These are phyloP conservation scores for Varroa destructor DNA, from an alignment of 1,140 invertebrate species.

Conservation along the genomic window DNA sequence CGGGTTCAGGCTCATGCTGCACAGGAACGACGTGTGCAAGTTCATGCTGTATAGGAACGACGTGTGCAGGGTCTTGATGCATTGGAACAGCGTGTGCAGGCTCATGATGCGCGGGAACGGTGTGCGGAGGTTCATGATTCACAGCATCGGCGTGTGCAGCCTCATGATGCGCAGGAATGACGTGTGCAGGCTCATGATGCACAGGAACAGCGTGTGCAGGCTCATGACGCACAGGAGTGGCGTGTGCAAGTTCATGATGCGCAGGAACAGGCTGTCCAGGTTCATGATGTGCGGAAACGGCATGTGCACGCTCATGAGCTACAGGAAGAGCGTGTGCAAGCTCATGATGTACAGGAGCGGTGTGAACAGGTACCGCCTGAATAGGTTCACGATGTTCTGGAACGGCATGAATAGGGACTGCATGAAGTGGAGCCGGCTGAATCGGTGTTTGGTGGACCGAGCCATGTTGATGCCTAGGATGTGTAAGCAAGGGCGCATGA, in stretches of 20 bases:
- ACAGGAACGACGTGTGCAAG: not conserved
- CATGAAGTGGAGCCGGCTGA: too few relatives aligned
- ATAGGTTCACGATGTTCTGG: too few relatives aligned
- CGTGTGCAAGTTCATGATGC: not conserved
- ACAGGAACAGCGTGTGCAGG: not conserved
- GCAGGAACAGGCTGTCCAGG: not conserved
- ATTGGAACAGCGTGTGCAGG: not conserved
- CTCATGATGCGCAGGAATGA: not conserved
- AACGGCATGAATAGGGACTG: too few relatives aligned
- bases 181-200: not conserved
- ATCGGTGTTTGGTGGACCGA: too few relatives aligned
- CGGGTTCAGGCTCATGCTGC: not conserved
- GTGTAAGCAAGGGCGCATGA: too few relatives aligned
- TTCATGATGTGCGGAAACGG: not conserved
- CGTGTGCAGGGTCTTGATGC: not conserved
- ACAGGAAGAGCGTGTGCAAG: too few relatives aligned
- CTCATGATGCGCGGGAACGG: not conserved
- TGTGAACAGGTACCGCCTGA: too few relatives aligned
- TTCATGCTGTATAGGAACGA: not conserved
- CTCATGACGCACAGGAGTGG: not conserved
- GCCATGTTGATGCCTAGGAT: too few relatives aligned
- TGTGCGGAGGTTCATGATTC: not conserved
- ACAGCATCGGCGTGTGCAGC: not conserved
- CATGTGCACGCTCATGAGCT: not conserved
- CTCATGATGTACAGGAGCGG: too few relatives aligned